Percentiles rank a stretch among this genome's conserved stretches.
Conservation (phyloP, 2,113 vertebrate species). For the Rutilus rutilus region DNA sequence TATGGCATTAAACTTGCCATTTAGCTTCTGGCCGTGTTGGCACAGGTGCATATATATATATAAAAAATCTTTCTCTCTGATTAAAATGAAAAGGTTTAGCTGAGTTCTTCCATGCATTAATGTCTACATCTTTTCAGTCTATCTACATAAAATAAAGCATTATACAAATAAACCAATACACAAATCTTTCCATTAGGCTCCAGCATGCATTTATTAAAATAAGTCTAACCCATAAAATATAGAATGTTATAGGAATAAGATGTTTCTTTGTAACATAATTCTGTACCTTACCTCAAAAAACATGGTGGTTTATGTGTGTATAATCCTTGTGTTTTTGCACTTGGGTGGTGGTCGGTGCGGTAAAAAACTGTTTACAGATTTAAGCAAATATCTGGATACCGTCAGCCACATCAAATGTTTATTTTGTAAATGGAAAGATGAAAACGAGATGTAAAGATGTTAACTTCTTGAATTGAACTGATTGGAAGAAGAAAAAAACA, state of each 20-base stretch:
- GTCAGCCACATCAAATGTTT: too few species aligned
- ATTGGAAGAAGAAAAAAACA: too few species aligned
- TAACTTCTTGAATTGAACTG: too few species aligned
- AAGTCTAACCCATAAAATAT: neutral
- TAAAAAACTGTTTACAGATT: neutral
- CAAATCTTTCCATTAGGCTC: neutral
- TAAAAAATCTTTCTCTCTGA: neutral
- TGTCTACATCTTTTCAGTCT: neutral
- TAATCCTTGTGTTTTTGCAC: neutral
- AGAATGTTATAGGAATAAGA: neutral
- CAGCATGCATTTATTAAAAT: neutral
- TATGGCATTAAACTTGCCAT: neutral
- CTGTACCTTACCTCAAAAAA: neutral
- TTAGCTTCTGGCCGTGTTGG: neutral
- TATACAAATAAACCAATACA: neutral
- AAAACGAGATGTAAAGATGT: too few species aligned
- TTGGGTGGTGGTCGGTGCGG: neutral
- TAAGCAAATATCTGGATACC: neutral
- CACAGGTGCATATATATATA: neutral
- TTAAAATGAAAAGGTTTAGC: neutral
- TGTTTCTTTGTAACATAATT: neutral
- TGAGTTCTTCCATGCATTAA: neutral
- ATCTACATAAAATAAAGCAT: neutral
- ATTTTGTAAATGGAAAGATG: too few species aligned
- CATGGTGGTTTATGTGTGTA: neutral